Conservation (phyloP, 2,113 vertebrate species). For the Seriola aureovittata region DNA sequence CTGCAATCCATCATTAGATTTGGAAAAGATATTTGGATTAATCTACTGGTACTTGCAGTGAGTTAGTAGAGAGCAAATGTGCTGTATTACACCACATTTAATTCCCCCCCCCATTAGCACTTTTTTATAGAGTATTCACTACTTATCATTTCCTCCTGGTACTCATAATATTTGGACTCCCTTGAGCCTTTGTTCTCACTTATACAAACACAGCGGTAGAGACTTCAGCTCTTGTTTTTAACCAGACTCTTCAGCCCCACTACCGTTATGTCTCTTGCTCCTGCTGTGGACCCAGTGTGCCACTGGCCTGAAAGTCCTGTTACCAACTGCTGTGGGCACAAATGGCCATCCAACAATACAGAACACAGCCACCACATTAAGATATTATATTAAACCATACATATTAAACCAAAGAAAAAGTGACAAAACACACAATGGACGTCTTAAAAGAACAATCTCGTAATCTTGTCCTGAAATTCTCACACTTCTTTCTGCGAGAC, state of each 20-base stretch:
- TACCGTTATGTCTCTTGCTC: not conserved
- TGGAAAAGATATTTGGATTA: conserved; percentile 1
- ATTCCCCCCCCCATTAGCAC: not conserved
- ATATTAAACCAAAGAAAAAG: too few relatives aligned
- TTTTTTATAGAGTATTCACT: conserved; percentile 5
- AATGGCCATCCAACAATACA: not conserved
- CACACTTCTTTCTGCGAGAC: too few relatives aligned
- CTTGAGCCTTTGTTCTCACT: conserved; percentile 20
- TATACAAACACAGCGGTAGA: conserved; percentile 14
- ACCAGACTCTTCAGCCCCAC: not conserved
- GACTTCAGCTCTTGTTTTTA: not conserved
- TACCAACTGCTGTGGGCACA: not conserved
- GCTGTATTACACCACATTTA: conserved; percentile 9
- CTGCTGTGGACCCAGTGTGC: not conserved
- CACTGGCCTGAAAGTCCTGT: not conserved
- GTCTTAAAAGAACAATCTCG: too few relatives aligned
- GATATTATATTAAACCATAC: not conserved
- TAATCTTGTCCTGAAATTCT: too few relatives aligned
- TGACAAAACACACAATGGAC: not conserved
- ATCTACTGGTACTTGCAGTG: not conserved
- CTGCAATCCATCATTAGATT: not conserved
- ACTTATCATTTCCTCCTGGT: not conserved
- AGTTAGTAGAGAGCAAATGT: not conserved
- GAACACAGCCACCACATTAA: not conserved
- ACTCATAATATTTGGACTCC: conserved; percentile 12